These are phyloP conservation scores for Scotopteryx bipunctaria DNA, from an alignment of 2,888 invertebrate genomes.

Conservation along the genomic window DNA sequence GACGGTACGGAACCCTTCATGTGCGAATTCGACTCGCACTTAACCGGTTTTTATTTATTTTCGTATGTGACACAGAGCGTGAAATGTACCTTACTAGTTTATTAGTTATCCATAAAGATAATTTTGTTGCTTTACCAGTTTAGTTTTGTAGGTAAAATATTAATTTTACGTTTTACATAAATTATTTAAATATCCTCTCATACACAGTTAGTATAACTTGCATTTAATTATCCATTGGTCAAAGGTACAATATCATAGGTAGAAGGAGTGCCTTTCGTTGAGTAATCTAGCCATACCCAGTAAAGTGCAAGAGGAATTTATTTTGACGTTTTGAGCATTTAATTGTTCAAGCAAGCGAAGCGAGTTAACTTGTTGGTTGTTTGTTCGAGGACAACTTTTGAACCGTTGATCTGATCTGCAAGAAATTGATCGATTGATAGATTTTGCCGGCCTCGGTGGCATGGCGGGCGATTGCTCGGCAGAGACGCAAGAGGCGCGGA, in stretches of 20 bases:
- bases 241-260: conserved; percentile 16
- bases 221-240: conserved; percentile 18
- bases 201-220: conserved; percentile 1
- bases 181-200: conserved; percentile 15
- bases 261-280: conserved; percentile 7
- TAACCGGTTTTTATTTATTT: no score
- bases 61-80: no score
- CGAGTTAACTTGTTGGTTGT: no score
- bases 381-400: no score
- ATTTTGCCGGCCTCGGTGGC: no score
- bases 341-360: not conserved
- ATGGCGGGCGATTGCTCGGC: no score
- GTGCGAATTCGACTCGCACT: no score
- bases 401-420: no score
- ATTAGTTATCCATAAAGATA: not conserved
- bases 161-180: conserved; percentile 10
- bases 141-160: conserved; percentile 1
- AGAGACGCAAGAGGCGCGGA: no score
- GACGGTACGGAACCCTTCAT: no score
- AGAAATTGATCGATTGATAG: no score
- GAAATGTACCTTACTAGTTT: not conserved
- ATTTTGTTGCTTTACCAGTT: not conserved
- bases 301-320: not conserved
- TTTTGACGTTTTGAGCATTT: conserved; percentile 10
- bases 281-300: conserved; percentile 6